Base-by-base conservation (phyloP, 2,113 vertebrate genomes). In the Geococcyx californianus region DNA sequence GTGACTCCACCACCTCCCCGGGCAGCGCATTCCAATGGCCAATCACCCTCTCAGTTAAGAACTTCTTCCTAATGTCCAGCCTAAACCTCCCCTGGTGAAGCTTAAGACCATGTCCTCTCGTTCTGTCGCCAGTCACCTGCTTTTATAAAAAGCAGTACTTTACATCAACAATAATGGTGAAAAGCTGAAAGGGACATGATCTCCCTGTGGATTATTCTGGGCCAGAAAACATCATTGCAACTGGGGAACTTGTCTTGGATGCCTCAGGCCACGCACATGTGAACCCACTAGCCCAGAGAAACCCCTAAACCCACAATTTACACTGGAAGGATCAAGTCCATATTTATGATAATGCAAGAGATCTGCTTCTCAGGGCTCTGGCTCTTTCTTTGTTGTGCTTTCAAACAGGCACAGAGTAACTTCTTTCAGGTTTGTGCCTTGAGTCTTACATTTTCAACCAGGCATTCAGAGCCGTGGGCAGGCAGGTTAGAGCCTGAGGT, bases 61-160 rank as follows among this genome's bases (percentile, higher is more conserved):
- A n/a, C n/a, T n/a, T n/a, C n/a, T n/a, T n/a, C n/a, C n/a, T n/a
- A n/a, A n/a, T n/a, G n/a, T n/a, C n/a, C n/a, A n/a, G n/a, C n/a
- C n/a, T n/a, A n/a, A n/a, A n/a, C n/a, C n/a, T n/a, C n/a, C n/a
- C n/a, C n/a, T n/a, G n/a, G n/a, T n/a, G n/a, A n/a, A n/a, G n/a
- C n/a, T n/a, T n/a, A 16, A n/a, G n/a, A n/a, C n/a, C n/a, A n/a
- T n/a, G n/a, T n/a, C n/a, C n/a, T n/a, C n/a, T n/a, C n/a, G n/a
- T n/a, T n/a, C n/a, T n/a, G n/a, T n/a, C n/a, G n/a, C n/a, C n/a
- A n/a, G n/a, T n/a, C n/a, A n/a, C n/a, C n/a, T n/a, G n/a, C n/a
- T n/a, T n/a, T n/a, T n/a, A n/a, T n/a, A n/a, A 52, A 42, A 9
- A 26, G 1, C 4, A 34, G 4, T 49, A 10, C 3, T 67, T 9